phyloP scores from a whole-genome alignment of 2,797 vertebrate species.

The Vespertilio murinus region DNA sequence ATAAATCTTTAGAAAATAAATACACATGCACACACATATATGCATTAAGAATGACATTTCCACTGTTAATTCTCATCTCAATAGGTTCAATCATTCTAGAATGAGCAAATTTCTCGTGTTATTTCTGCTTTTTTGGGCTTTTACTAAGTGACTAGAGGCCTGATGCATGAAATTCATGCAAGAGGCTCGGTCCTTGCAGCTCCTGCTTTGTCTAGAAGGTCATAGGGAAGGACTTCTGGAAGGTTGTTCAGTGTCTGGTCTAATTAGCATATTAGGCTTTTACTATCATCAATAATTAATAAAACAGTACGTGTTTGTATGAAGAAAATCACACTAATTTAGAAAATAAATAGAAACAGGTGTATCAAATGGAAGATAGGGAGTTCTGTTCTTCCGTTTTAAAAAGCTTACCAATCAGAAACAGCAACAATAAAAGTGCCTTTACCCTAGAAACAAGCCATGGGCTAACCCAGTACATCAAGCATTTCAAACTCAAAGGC shows the following conservation, averaged over 20 bases:
- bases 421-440: neutral
- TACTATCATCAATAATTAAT: neutral
- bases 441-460: constrained; percentile 1
- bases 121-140: neutral
- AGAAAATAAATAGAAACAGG: neutral
- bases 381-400: neutral
- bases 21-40: no score
- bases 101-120: neutral
- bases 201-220: no score
- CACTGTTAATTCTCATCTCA: neutral
- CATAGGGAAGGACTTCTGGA: no score
- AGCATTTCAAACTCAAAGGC: no score
- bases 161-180: no score
- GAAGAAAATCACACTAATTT: neutral
- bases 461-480: neutral
- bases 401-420: neutral
- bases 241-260: no score
- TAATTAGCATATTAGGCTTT: no score
- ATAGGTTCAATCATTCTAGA: neutral
- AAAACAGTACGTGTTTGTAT: neutral
- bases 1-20: neutral
- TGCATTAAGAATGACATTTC: neutral
- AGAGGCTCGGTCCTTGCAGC: no score
- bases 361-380: neutral
- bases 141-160: neutral